Evolutionary conservation across 2,113 vertebrate species (phyloP), one percentile per base, ranked within the genome.

Genomic region (Daboia siamensis): DNA sequence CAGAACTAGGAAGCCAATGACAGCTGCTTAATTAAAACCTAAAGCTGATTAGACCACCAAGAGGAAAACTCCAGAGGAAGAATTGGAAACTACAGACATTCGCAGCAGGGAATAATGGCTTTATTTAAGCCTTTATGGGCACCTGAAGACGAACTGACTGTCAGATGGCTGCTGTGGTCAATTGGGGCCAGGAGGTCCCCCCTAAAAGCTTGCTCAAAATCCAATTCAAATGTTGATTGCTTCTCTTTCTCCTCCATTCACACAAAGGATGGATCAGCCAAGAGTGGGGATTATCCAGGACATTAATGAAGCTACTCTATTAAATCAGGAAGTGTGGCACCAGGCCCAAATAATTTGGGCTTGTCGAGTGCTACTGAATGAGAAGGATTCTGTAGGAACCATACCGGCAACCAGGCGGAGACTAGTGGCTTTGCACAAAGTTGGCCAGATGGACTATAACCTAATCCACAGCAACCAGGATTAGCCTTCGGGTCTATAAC

Each of bases 1-100:
- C 95, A 96, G 94, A 96, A 96, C 95, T 94, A 96, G 97, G 96
- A 97, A 97, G 96, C 95, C 96, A 96, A 97, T 96, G 96, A 96
- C 96, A 97, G 97, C 95, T 96, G 95, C 96, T 97, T 97, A 96
- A 96, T 97, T 97, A 97, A 97, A 97, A 96, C 89, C 94, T 96
- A 97, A 97, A 96, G 94, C 95, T 97, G 96, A 96, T 96, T 96
- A 96, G 96, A 97, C 94, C 93, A 89, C 92, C 61, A 96, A 97
- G 95, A 97, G 95, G 96, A 96, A 97, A 95, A 94, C 95, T 97
- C 97, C n/a, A 95, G 95, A 96, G 96, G 90, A 95, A 93, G 94
- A 94, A 91, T 92, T 1, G 69, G 94, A 97, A 96, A 95, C 94
- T 95, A 96, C 96, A 93, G 94, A 94, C 96, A 96, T 93, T 95